A percentile compares a stretch with the other conserved stretches of the same genome.
Evolutionary conservation across 2,797 vertebrate species (phyloP).

Genomic region (Macropodus opercularis): DNA sequence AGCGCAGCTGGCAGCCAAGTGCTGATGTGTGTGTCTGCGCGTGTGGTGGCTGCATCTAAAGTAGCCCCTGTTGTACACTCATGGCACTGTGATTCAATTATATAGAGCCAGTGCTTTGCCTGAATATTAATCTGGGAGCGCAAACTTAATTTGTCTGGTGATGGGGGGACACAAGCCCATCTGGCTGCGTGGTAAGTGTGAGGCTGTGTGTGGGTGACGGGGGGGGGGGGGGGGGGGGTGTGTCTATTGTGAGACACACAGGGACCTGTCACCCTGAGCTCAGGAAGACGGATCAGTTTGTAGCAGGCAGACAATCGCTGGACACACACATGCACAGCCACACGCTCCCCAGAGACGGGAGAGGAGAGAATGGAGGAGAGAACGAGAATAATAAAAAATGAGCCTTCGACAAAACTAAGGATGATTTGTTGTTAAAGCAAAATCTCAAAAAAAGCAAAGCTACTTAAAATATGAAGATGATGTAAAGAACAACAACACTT

Average conservation of each 20-base stretch:
- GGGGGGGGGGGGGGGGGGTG: slow-evolving; percentile 45
- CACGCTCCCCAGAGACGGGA: slow-evolving; percentile 16
- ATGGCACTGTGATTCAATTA: slow-evolving; percentile 80
- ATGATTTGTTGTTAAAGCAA: slow-evolving; percentile 3
- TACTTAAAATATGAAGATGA: slow-evolving; percentile 13
- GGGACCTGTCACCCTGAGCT: slow-evolving; percentile 66
- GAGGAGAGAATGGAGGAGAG: slow-evolving; percentile 9
- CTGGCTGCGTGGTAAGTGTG: slow-evolving; percentile 71
- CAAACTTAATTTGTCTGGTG: slow-evolving; percentile 82
- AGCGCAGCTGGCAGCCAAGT: slow-evolving; percentile 71
- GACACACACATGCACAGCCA: slow-evolving; percentile 10
- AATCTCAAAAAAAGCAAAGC: slow-evolving; percentile 18
- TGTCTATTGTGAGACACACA: slow-evolving; percentile 72
- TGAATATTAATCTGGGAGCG: slow-evolving; percentile 83
- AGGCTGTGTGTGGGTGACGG: slow-evolving; percentile 33
- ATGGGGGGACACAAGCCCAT: slow-evolving; percentile 75
- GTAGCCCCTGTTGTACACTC: slow-evolving; percentile 79
- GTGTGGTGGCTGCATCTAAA: slow-evolving; percentile 72
- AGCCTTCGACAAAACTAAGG: neutral
- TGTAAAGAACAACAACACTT: slow-evolving; percentile 1
- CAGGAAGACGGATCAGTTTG: slow-evolving; percentile 73
- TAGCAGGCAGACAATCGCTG: slow-evolving; percentile 57
- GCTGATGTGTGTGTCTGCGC: slow-evolving; percentile 36
- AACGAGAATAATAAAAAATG: slow-evolving; percentile 19
- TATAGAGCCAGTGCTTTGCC: slow-evolving; percentile 78